Conservation (phyloP, 2,113 vertebrate genomes). For the Heterotis niloticus region DNA sequence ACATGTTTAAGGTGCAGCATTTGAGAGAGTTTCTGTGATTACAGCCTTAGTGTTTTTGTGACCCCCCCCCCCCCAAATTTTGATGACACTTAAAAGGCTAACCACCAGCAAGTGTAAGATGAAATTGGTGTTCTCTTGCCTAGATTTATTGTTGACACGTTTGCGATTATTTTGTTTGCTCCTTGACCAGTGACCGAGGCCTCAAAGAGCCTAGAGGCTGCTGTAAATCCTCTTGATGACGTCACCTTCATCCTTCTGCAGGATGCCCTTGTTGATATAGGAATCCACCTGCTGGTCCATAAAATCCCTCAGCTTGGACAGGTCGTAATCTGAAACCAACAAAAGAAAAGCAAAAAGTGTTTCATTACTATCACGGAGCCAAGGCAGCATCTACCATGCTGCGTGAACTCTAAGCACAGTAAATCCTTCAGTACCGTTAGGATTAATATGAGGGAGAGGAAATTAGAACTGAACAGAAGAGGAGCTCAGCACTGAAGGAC, state of each 20-base stretch:
- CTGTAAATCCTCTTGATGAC: constrained; percentile 95
- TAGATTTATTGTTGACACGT: constrained; percentile 43
- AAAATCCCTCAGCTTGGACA: constrained; percentile 93
- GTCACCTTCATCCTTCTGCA: constrained; percentile 85
- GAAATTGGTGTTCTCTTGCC: constrained; percentile 23
- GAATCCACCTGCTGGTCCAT: constrained; percentile 91
- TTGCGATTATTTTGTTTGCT: background rate
- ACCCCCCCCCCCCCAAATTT: background rate
- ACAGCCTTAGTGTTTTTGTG: background rate
- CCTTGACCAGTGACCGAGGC: background rate
- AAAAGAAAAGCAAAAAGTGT: background rate
- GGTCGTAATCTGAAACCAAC: constrained; percentile 77
- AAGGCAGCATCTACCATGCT: background rate
- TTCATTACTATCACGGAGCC: background rate
- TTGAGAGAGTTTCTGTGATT: background rate
- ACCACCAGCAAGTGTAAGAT: background rate
- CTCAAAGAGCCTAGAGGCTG: constrained; percentile 73
- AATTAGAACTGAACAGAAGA: no score
- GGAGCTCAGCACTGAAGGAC: no score
- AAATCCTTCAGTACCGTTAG: background rate
- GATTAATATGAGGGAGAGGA: no score
- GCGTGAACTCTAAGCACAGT: background rate
- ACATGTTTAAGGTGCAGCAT: background rate
- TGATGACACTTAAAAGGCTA: background rate
- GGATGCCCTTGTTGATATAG: constrained; percentile 92